Base-by-base conservation (phyloP, 1,140 invertebrate genomes). In the Metopolophium dirhodum region DNA sequence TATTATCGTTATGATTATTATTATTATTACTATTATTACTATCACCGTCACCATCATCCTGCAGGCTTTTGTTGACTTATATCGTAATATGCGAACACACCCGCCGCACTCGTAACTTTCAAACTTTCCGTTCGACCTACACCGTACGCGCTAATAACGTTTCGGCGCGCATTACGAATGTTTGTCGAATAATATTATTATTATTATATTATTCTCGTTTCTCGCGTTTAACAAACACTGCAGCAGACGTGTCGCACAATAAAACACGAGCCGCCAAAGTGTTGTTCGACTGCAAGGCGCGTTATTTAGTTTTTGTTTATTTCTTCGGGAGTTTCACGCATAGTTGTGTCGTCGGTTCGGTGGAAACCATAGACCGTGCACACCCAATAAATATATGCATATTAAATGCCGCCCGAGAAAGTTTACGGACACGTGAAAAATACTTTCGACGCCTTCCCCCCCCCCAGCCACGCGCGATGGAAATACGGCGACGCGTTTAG, bases 291-390 rank as follows among this genome's bases (percentile, higher is more conserved):
- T 85, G 83, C 37, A 41, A 41, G 41, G 37, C 23, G 83, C 23
- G 45, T 87, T 87, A n/a, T 87, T 87, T 47, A 14, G 23, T 87
- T 87, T 87, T 87, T 47, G 85, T 87, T 87, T 87, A 87, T 47
- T 30, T 87, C 45, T 30, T 87, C 85, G 26, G 7, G 14, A 26
- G 41, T 47, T 87, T 87, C 85, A 45, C 4, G 45, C 23, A 45
- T 14, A 87, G 45, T 47, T 85, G 37, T 85, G 37, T 85, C 41
- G 83, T 45, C 37, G 18, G 30, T n/a, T 26, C 45, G 30, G 85
- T 26, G 23, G 23, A 87, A 87, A 87, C 41, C 45, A 30, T 45
- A 18, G 45, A 30, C 30, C 85, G 30, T 23, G 85, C 8, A 20
- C 35, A 41, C 82, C 35, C 51, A 54, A 54, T 54, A 54, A 7